These are phyloP conservation scores for Moxostoma hubbsi DNA, from an alignment of 2,797 vertebrate genomes.

Conservation along the genomic window DNA sequence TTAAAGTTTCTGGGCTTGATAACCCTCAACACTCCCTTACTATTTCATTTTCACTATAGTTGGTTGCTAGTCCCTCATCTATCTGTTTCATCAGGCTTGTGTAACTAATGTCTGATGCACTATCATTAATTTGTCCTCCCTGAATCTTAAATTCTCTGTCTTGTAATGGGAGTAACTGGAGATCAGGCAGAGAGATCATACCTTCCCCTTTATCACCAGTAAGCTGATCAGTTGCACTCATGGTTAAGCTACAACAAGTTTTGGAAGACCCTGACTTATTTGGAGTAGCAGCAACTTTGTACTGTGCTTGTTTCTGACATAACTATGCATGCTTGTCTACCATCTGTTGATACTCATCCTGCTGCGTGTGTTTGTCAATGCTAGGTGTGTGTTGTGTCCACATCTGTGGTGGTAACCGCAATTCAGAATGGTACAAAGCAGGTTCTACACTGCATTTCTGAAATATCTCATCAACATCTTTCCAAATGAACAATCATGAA, in stretches of 20 bases:
- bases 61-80: constrained; percentile 36
- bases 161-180: not conserved
- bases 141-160: not conserved
- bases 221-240: not conserved
- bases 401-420: not conserved
- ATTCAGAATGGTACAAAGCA: too few species aligned
- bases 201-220: not conserved
- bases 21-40: not conserved
- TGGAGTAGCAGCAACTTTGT: not conserved
- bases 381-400: not conserved
- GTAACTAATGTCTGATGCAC: constrained; percentile 29
- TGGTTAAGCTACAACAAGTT: not conserved
- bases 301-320: not conserved
- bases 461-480: not conserved
- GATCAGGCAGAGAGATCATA: not conserved
- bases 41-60: constrained; percentile 28
- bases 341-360: not conserved
- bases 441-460: not conserved
- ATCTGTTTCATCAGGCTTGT: constrained; percentile 50
- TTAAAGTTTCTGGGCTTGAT: constrained; percentile 5
- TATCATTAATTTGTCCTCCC: constrained; percentile 41
- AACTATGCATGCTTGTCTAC: not conserved
- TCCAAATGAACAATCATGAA: not conserved
- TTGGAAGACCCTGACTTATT: not conserved
- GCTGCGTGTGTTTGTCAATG: not conserved